Conservation (phyloP, 2,888 invertebrate genomes). For the Ferrisia virgata region DNA sequence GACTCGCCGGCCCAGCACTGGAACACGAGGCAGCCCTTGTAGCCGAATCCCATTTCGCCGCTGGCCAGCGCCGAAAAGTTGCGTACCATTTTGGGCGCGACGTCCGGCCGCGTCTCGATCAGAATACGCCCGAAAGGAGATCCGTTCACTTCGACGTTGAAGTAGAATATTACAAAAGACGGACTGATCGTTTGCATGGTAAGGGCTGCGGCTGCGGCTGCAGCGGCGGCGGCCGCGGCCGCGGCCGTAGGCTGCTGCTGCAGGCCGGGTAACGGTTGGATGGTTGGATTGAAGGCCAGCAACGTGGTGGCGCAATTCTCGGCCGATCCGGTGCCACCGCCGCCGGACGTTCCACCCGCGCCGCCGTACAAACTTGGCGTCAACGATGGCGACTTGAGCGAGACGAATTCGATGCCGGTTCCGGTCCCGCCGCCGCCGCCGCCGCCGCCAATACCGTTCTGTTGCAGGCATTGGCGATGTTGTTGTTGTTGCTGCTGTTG, state of each 20-base stretch:
- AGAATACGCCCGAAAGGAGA: slow-evolving; percentile 68
- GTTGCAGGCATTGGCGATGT: neutral
- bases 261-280: slow-evolving; percentile 33
- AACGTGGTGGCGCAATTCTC: slow-evolving; percentile 42
- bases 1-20: slow-evolving; percentile 81
- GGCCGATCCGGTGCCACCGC: neutral
- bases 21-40: slow-evolving; percentile 75
- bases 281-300: slow-evolving; percentile 37
- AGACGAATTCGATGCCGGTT: slow-evolving; percentile 52
- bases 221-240: too few relatives aligned
- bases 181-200: slow-evolving; percentile 33
- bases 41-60: slow-evolving; percentile 71
- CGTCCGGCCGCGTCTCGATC: slow-evolving; percentile 73
- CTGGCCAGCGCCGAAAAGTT: slow-evolving; percentile 71
- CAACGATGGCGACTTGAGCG: slow-evolving; percentile 33
- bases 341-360: neutral
- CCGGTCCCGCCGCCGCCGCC: neutral
- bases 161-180: slow-evolving; percentile 61
- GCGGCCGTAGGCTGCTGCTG: slow-evolving; percentile 31
- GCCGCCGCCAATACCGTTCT: neutral
- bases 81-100: slow-evolving; percentile 76
- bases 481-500: neutral
- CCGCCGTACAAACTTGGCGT: slow-evolving; percentile 23
- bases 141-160: slow-evolving; percentile 73
- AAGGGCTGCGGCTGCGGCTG: slow-evolving; percentile 29